Evolutionary conservation across 2,888 invertebrate genomes (phyloP).

Genomic region (Yponomeuta malinellus): DNA sequence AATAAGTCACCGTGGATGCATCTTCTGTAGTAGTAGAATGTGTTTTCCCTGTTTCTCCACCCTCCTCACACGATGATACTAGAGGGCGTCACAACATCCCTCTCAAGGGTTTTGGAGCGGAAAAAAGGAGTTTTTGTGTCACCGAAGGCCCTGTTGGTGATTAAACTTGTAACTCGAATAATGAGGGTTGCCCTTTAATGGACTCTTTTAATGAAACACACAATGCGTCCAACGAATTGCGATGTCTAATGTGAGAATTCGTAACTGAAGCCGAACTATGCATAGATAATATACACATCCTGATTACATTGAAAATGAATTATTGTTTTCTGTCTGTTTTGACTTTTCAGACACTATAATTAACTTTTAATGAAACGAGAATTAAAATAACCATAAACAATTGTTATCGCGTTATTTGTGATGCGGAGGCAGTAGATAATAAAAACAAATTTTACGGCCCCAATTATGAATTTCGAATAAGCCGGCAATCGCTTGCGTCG

Average conservation of each 20-base stretch:
- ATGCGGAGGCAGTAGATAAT: neutral
- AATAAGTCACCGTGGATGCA: too few relatives aligned
- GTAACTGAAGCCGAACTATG: too few relatives aligned
- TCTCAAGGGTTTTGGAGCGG: neutral
- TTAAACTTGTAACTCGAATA: neutral
- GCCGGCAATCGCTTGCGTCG: conserved; percentile 8
- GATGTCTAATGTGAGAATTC: too few relatives aligned
- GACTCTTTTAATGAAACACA: neutral
- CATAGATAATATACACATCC: too few relatives aligned
- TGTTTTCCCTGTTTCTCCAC: neutral
- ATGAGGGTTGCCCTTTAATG: neutral
- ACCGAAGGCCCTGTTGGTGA: neutral
- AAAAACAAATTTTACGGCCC: conserved; percentile 7
- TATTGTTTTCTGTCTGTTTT: neutral
- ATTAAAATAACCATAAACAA: conserved; percentile 4
- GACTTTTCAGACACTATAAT: neutral
- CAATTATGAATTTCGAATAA: conserved; percentile 9
- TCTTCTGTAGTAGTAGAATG: neutral
- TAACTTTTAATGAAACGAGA: neutral
- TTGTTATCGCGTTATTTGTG: neutral
- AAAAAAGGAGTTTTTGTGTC: neutral
- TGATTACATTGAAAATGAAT: too few relatives aligned
- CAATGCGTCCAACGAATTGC: neutral
- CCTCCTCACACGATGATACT: conserved; percentile 1
- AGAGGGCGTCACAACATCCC: neutral